Evolutionary conservation across 2,797 vertebrate species (phyloP), one percentile per base, ranked within the genome.

Genomic region (Xiphophorus birchmanni): DNA sequence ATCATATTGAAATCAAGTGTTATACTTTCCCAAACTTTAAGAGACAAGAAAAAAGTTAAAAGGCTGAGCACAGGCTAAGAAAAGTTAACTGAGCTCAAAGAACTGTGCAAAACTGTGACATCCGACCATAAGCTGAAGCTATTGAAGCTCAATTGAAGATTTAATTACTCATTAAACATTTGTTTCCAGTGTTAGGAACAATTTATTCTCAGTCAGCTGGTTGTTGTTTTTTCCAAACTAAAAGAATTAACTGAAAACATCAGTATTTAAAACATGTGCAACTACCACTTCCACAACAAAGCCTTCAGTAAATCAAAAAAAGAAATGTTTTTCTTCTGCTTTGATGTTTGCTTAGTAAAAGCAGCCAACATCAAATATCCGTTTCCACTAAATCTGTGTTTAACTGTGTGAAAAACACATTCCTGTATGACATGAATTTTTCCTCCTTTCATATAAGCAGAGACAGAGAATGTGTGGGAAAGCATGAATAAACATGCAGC

Each of bases 381-480:
- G 3, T 76, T 76, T 63, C 10, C 37, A 65, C 18, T 58, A 76
- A 76, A 65, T 76, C 26, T 73, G 42, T 1, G 69, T 45, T 32
- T 47, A 9, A 47, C 69, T 45, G 42, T 4, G 15, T 29, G 35
- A 56, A 56, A 60, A 58, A 54, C 23, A 29, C 54, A 56, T 56
- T 42, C 13, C 23, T 42, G 23, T 15, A 10, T 58, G 37, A 48
- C 40, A 72, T 75, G 29, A 9, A 73, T 76, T 2, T 48, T 67
- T 18, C 29, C 32, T 45, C 35, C 32, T 71, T n/a, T 13, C n/a
- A n/a, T 71, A 45, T 44, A 48, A 73, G 23, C 26, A 74, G 45
- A 26, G 40, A 63, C 18, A 35, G 29, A 37, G 74, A 1, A 35
- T 82, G 50, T 44, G 6, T 71, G 78, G 78, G 21, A 54, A 78